phyloP scores from a whole-genome alignment of 2,113 vertebrate species.

The Panthera tigris region DNA sequence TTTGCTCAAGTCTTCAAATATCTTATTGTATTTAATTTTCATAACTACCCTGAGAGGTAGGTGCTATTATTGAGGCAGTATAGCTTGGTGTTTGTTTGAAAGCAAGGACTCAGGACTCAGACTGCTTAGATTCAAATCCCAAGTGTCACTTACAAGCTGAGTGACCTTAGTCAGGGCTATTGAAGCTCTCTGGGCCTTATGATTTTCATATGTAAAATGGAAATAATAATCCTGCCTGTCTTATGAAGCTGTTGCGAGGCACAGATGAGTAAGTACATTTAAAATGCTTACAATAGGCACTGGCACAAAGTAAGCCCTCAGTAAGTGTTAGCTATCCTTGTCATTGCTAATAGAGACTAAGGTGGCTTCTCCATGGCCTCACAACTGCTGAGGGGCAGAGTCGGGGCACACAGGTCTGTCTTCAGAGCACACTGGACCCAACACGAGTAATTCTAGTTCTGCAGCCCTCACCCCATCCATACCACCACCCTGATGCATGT shows the following conservation, averaged over 20 bases:
- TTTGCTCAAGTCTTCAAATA: conserved; percentile 12
- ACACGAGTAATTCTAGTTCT: neutral
- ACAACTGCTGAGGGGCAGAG: neutral
- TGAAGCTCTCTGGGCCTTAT: neutral
- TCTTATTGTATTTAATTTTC: neutral
- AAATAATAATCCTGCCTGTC: neutral
- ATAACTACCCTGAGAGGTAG: neutral
- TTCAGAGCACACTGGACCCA: neutral
- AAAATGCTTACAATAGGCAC: neutral
- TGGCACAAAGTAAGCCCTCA: neutral
- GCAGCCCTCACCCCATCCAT: fast-evolving
- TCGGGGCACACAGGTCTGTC: neutral
- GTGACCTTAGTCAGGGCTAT: neutral
- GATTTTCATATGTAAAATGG: neutral
- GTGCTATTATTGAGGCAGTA: neutral
- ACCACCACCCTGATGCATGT: neutral
- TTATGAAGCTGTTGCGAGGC: neutral
- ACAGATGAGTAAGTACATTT: neutral
- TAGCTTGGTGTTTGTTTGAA: neutral
- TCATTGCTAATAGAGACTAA: neutral
- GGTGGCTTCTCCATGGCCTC: neutral
- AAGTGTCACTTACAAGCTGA: neutral
- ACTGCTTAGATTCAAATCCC: neutral
- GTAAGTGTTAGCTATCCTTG: neutral
- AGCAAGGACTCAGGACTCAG: neutral